These are phyloP conservation scores for Sminthurinus aureus DNA, from an alignment of 2,888 invertebrate species.

Conservation along the genomic window DNA sequence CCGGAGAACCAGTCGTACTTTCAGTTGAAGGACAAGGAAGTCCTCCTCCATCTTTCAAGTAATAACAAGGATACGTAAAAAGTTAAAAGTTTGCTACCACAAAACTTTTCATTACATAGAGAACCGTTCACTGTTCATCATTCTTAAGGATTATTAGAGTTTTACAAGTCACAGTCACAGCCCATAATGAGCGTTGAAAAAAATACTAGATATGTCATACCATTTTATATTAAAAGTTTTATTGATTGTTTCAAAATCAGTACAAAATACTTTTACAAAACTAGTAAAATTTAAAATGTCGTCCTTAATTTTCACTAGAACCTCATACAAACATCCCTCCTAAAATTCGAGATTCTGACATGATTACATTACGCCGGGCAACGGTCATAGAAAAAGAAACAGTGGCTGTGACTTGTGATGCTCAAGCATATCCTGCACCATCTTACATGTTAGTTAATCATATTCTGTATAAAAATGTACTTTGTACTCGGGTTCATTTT, in stretches of 20 bases:
- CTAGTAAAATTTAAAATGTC: too few species aligned
- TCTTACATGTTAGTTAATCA: background rate
- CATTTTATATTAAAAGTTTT: background rate
- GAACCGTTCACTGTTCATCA: background rate
- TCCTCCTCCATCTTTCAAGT: constrained; percentile 37
- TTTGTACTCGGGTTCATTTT: background rate
- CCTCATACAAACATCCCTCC: constrained; percentile 60
- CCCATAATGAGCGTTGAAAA: background rate
- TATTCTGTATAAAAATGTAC: background rate
- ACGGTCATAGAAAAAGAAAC: constrained; percentile 43
- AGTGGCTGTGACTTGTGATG: constrained; percentile 73
- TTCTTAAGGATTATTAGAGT: background rate
- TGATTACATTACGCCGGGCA: constrained; percentile 60
- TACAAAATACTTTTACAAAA: background rate
- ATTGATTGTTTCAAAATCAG: background rate
- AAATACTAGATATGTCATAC: background rate
- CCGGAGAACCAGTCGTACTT: constrained; percentile 47
- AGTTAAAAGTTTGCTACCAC: background rate
- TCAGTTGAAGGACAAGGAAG: constrained; percentile 52
- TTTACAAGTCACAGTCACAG: constrained; percentile 23
- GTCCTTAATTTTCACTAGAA: constrained; percentile 43
- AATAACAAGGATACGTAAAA: background rate
- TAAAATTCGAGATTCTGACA: constrained; percentile 59
- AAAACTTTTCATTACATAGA: background rate
- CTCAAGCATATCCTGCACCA: constrained; percentile 68